Conservation (phyloP, 2,113 vertebrate genomes). For the Murina feae region DNA sequence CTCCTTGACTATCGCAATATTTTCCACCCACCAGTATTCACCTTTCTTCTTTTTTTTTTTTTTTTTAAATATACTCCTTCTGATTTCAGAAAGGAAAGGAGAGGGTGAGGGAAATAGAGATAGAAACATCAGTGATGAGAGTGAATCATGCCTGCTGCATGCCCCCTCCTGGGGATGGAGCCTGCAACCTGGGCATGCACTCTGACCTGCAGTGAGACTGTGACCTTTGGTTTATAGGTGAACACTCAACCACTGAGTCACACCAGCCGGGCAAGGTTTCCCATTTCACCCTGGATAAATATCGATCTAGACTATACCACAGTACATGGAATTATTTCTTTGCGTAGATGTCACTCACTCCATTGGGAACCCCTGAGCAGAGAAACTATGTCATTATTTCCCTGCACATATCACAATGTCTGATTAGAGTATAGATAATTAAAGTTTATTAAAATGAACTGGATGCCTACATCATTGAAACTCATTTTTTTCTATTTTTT, state of each 20-base stretch:
- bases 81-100: too few species aligned
- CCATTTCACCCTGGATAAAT: neutral
- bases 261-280: neutral
- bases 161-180: too few species aligned
- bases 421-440: neutral
- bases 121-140: too few species aligned
- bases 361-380: neutral
- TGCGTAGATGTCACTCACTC: neutral
- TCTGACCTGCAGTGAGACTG: too few species aligned
- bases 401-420: neutral
- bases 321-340: neutral
- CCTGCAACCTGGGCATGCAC: too few species aligned
- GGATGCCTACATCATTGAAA: neutral
- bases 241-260: too few species aligned
- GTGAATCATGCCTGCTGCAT: too few species aligned
- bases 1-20: neutral
- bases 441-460: neutral
- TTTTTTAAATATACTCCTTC: too few species aligned
- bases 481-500: neutral
- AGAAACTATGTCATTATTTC: neutral
- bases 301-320: neutral
- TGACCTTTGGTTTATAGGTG: too few species aligned
- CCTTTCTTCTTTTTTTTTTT: too few species aligned
- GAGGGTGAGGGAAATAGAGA: too few species aligned
- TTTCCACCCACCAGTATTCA: neutral